phyloP scores from a whole-genome alignment of 1,140 invertebrate species.

The Mamestra configurata region DNA sequence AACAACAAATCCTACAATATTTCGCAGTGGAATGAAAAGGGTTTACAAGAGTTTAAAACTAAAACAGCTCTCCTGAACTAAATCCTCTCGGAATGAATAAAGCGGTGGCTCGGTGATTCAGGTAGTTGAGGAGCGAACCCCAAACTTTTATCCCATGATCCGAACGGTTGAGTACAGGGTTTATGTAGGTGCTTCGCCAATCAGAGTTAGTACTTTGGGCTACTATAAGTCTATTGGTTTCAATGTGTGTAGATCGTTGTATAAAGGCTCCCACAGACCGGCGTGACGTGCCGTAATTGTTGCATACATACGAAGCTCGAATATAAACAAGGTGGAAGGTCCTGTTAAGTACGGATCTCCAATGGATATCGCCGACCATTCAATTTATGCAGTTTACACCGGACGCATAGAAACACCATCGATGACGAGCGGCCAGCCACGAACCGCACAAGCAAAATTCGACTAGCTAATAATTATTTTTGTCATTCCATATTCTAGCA shows the following conservation, averaged over 20 bases:
- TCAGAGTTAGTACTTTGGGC: neutral
- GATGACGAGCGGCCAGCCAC: too few species aligned
- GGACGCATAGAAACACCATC: too few species aligned
- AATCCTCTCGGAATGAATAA: slow-evolving; percentile 38
- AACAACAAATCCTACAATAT: neutral
- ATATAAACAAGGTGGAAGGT: too few species aligned
- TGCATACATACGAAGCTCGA: too few species aligned
- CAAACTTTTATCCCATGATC: slow-evolving; percentile 43
- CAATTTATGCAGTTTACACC: too few species aligned
- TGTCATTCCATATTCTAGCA: too few species aligned
- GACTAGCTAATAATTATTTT: too few species aligned
- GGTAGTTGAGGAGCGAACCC: slow-evolving; percentile 8
- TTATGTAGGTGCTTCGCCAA: slow-evolving; percentile 18
- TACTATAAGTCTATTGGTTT: neutral
- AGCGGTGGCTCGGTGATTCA: slow-evolving; percentile 34
- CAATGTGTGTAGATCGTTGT: neutral
- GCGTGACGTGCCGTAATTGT: too few species aligned
- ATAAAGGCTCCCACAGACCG: too few species aligned
- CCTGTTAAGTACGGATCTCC: too few species aligned
- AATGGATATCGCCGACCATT: too few species aligned
- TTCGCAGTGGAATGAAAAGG: neutral
- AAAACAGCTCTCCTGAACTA: slow-evolving; percentile 21
- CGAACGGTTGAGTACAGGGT: slow-evolving; percentile 10
- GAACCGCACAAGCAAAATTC: too few species aligned
- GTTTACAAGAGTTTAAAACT: slow-evolving; percentile 24